A percentile compares a stretch with the other conserved stretches of the same genome.
These are phyloP conservation scores for Apostichopus japonicus DNA, from an alignment of 35 echinoderm and acorn worm species.

Conservation along the genomic window DNA sequence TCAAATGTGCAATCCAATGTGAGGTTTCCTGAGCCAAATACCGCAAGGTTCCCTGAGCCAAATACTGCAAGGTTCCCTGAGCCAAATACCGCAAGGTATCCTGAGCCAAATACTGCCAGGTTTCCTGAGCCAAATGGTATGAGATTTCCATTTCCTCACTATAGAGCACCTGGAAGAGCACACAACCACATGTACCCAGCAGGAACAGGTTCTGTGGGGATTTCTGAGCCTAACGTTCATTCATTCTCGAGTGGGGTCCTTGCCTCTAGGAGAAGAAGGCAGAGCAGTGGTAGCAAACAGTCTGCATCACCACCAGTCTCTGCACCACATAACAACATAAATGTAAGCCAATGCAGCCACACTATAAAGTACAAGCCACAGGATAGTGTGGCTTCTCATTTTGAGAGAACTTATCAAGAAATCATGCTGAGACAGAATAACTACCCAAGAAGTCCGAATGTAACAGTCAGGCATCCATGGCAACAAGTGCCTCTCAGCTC, in stretches of 20 bases:
- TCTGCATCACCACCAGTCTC: not conserved
- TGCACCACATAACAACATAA: not conserved
- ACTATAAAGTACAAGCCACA: conserved; percentile 4
- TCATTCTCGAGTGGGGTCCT: not conserved
- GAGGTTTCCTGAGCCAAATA: not conserved
- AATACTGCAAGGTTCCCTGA: not conserved
- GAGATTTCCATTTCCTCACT: not conserved
- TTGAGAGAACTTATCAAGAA: conserved; percentile 20
- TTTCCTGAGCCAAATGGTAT: not conserved
- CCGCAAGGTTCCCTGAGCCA: not conserved
- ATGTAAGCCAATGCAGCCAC: not conserved
- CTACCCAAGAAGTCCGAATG: not conserved
- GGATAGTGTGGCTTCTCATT: not conserved
- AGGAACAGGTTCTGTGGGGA: not conserved
- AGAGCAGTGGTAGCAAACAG: conserved; percentile 9
- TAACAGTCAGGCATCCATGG: conserved; percentile 44
- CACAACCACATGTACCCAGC: not conserved
- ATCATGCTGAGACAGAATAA: conserved; percentile 1
- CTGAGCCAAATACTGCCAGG: not conserved
- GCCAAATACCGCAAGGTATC: not conserved
- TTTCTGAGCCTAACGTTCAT: not conserved
- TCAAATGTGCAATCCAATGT: not conserved
- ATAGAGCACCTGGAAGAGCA: not conserved
- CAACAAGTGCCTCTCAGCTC: not conserved
- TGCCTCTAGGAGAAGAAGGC: conserved; percentile 12